Evolutionary conservation across 2,113 vertebrate species (phyloP).

Genomic region (Mugil cephalus): DNA sequence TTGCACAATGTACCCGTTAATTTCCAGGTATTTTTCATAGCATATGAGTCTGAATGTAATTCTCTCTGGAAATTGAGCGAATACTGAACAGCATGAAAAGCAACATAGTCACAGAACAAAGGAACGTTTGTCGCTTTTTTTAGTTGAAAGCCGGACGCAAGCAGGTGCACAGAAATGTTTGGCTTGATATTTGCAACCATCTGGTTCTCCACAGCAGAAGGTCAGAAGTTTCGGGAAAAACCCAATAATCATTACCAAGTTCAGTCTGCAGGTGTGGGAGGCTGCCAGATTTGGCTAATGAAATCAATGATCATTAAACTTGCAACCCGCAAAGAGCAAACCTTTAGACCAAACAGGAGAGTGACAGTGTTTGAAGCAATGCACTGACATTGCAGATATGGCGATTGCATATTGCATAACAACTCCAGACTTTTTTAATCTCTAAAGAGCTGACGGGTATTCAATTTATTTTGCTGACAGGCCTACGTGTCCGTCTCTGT

Average conservation of each 20-base stretch:
- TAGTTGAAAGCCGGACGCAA: not conserved
- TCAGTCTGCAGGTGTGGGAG: conserved; percentile 10
- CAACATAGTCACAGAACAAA: too few species aligned
- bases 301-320: conserved; percentile 18
- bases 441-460: too few species aligned
- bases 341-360: not conserved
- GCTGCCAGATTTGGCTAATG: not conserved
- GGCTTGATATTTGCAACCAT: conserved; percentile 32
- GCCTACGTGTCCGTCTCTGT: too few species aligned
- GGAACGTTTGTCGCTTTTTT: not conserved
- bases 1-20: not conserved
- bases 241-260: conserved; percentile 6
- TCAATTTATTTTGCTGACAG: too few species aligned
- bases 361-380: not conserved
- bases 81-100: too few species aligned
- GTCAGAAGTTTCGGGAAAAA: conserved; percentile 18
- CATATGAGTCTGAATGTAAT: too few species aligned
- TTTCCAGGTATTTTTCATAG: not conserved
- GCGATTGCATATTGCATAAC: not conserved
- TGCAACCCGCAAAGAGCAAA: not conserved
- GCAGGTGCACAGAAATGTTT: not conserved
- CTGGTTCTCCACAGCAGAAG: conserved; percentile 17
- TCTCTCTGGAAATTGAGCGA: too few species aligned
- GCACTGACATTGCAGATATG: not conserved
- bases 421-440: too few species aligned